Evolutionary conservation across 2,888 invertebrate species (phyloP).

Genomic region (Ischnus inquisitorius): DNA sequence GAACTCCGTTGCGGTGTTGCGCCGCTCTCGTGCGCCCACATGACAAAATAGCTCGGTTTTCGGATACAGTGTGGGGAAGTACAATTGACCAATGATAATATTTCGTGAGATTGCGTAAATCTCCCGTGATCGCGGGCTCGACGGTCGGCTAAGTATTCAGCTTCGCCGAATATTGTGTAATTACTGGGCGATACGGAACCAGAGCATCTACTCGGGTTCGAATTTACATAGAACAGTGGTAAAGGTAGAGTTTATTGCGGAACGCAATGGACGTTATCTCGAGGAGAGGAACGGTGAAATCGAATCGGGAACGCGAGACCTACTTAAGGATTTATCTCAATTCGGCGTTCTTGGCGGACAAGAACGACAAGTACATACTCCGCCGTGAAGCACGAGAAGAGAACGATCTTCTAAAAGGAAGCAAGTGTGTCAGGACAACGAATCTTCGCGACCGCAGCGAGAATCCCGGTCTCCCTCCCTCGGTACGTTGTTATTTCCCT

Average conservation of each 20-base stretch:
- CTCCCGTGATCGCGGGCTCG: slow-evolving; percentile 40
- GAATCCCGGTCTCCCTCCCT: neutral
- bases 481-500: slow-evolving; percentile 28
- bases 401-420: slow-evolving; percentile 7
- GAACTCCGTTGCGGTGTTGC: neutral
- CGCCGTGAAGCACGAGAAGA: slow-evolving; percentile 11
- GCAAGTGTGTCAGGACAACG: neutral
- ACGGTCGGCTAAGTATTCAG: slow-evolving; percentile 18
- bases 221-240: slow-evolving; percentile 1
- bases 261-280: neutral
- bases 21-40: slow-evolving; percentile 1
- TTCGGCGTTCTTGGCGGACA: slow-evolving; percentile 31
- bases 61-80: slow-evolving; percentile 12
- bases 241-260: neutral
- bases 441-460: slow-evolving; percentile 32
- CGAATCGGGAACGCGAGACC: no score
- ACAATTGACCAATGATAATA: slow-evolving; percentile 40
- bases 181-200: neutral
- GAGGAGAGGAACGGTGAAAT: no score
- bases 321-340: slow-evolving; percentile 55
- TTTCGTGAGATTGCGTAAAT: slow-evolving; percentile 71
- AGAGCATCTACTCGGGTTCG: slow-evolving; percentile 1
- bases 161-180: slow-evolving; percentile 36
- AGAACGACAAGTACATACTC: neutral
- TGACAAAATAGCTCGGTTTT: slow-evolving; percentile 11